phyloP scores from a whole-genome alignment of 1,140 invertebrate genomes.

The Papilio xuthus region DNA sequence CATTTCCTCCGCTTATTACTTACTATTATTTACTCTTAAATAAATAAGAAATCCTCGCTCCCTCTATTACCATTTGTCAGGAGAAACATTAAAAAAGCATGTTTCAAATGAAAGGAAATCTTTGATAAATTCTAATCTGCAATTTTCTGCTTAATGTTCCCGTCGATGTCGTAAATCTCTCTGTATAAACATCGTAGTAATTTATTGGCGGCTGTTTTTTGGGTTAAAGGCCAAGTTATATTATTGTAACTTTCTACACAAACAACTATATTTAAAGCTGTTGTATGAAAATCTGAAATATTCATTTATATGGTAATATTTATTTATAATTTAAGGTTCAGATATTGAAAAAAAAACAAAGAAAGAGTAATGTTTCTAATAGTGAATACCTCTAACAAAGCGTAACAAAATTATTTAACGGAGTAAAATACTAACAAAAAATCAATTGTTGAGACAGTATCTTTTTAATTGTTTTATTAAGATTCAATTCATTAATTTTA shows the following conservation, averaged over 20 bases:
- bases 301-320: slow-evolving; percentile 1
- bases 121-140: slow-evolving; percentile 23
- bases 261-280: slow-evolving; percentile 1
- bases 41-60: too few species aligned
- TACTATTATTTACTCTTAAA: too few species aligned
- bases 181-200: slow-evolving; percentile 13
- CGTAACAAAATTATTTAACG: too few species aligned
- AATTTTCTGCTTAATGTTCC: slow-evolving; percentile 28
- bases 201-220: slow-evolving; percentile 26
- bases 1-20: too few species aligned
- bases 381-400: neutral
- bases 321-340: neutral
- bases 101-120: slow-evolving; percentile 15
- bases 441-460: too few species aligned
- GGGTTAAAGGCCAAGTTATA: slow-evolving; percentile 22
- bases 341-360: neutral
- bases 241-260: slow-evolving; percentile 22
- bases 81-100: slow-evolving; percentile 3
- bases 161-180: slow-evolving; percentile 15
- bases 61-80: neutral
- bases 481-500: too few species aligned
- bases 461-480: neutral
- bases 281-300: neutral
- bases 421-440: too few species aligned
- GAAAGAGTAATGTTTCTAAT: neutral